Conservation (phyloP, 2,888 invertebrate species). For the Oligia latruncula region DNA sequence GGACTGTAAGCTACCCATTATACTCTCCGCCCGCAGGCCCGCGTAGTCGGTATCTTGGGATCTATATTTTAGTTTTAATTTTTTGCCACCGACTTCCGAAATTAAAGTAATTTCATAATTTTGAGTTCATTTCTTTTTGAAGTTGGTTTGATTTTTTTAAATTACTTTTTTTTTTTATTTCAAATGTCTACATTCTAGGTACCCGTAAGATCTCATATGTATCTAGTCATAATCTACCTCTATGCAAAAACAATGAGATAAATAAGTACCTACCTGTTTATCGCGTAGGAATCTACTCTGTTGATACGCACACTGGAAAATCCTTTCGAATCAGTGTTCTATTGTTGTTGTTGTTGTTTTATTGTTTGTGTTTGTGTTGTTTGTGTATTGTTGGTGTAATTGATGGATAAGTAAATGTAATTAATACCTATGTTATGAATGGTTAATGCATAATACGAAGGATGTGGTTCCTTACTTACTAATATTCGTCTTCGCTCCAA, state of each 20-base stretch:
- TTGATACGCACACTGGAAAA: constrained; percentile 12
- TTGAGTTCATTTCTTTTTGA: too few species aligned
- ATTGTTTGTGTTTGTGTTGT: too few species aligned
- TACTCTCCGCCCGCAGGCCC: too few species aligned
- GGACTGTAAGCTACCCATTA: too few species aligned
- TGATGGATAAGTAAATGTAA: neutral
- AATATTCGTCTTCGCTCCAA: neutral
- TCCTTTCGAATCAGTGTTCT: neutral
- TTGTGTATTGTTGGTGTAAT: too few species aligned
- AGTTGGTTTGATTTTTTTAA: too few species aligned
- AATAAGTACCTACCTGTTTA: neutral
- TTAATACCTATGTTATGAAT: constrained; percentile 3
- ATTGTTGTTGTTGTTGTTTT: too few species aligned
- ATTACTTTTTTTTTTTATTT: neutral
- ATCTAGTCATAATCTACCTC: neutral
- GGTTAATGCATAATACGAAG: neutral
- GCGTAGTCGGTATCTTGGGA: too few species aligned
- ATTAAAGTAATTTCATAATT: too few species aligned
- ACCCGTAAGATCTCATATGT: neutral
- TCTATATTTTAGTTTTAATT: too few species aligned
- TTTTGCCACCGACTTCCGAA: too few species aligned
- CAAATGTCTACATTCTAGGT: neutral
- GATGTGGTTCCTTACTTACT: neutral
- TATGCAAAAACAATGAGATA: constrained; percentile 25
- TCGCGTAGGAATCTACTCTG: constrained; percentile 10